These are phyloP conservation scores for Microtus montanus DNA, from an alignment of 2,113 vertebrate genomes.

Conservation along the genomic window DNA sequence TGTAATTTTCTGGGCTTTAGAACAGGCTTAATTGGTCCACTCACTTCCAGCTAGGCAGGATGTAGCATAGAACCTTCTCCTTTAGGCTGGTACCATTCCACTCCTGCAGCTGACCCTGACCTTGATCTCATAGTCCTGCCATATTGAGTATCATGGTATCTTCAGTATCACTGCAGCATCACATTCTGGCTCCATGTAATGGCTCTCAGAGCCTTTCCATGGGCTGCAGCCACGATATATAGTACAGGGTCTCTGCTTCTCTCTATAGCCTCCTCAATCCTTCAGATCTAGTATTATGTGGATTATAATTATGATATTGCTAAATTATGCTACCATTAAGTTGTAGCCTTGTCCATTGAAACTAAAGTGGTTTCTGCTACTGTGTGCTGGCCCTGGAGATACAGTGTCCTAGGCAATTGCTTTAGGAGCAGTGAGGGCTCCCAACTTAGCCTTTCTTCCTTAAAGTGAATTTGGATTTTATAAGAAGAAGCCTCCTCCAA, in stretches of 20 bases:
- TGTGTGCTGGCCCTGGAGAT: not conserved
- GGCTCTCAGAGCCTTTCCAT: not conserved
- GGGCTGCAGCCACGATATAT: accelerated
- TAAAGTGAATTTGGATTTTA: not conserved
- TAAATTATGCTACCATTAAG: not conserved
- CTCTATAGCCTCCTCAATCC: not conserved
- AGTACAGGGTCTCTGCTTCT: not conserved
- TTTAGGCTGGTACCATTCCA: not conserved
- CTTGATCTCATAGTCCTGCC: not conserved
- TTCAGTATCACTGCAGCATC: not conserved
- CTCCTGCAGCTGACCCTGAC: not conserved
- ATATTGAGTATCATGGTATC: not conserved
- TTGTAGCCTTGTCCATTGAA: not conserved
- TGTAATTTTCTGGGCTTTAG: not conserved
- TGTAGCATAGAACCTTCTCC: not conserved
- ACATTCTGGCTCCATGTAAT: not conserved
- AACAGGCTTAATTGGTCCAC: no score
- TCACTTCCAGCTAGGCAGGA: not conserved
- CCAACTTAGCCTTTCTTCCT: not conserved
- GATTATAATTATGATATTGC: not conserved
- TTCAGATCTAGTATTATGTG: not conserved
- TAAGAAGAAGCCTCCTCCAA: not conserved
- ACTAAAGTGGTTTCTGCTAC: not conserved
- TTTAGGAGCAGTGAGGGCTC: not conserved
- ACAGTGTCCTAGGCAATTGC: not conserved